Conservation (phyloP, 2,797 vertebrate genomes). For the Scarus forsteni region DNA sequence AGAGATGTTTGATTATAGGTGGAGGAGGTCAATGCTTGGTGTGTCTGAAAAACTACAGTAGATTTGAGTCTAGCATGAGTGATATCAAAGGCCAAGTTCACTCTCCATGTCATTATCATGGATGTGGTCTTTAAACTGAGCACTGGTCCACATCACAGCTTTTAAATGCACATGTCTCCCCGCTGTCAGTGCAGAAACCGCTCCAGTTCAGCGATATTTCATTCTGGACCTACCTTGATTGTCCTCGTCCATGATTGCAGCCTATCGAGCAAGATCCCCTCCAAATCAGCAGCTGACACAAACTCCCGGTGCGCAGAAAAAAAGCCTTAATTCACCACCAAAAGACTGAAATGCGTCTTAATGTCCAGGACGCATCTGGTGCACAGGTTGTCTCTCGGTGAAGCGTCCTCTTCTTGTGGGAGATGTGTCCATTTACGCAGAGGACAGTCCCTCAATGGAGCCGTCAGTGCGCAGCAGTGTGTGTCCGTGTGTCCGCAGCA, state of each 20-base stretch:
- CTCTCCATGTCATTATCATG: neutral
- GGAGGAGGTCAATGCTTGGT: conserved; percentile 4
- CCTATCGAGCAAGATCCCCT: conserved; percentile 34
- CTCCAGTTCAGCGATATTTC: conserved; percentile 14
- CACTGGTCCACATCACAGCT: neutral
- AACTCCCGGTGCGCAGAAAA: conserved; percentile 66
- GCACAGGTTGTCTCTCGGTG: conserved; percentile 70
- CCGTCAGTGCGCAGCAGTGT: conserved; percentile 15
- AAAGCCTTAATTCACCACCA: conserved; percentile 34
- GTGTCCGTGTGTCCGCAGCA: conserved; percentile 11
- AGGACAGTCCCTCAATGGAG: conserved; percentile 16
- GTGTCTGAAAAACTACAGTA: conserved; percentile 4
- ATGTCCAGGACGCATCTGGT: conserved; percentile 64
- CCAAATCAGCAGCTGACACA: conserved; percentile 40
- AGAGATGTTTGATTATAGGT: neutral
- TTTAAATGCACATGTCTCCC: conserved; percentile 30
- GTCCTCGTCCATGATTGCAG: conserved; percentile 82
- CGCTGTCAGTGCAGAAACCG: conserved; percentile 6
- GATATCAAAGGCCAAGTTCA: neutral
- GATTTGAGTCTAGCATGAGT: neutral
- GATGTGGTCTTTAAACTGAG: neutral
- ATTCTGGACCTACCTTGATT: conserved; percentile 80
- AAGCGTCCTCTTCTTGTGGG: conserved; percentile 41
- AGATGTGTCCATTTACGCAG: conserved; percentile 58
- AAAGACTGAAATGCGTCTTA: conserved; percentile 45